These are phyloP conservation scores for Mechanitis mazaeus DNA, from an alignment of 2,888 invertebrate genomes.

Conservation along the genomic window DNA sequence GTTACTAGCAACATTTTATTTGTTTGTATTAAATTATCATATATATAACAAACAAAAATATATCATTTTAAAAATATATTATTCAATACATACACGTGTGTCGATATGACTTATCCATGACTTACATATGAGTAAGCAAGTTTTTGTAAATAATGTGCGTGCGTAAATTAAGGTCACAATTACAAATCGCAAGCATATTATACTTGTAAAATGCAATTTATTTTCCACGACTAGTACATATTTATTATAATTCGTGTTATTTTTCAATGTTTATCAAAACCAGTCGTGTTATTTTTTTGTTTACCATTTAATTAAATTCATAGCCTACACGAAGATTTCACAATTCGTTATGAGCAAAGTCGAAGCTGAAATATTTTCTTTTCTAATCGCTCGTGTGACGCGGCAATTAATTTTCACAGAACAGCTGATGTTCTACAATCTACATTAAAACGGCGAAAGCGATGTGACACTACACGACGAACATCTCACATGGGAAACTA, in stretches of 20 bases:
- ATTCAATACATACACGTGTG: constrained; percentile 30
- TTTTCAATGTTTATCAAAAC: too few relatives aligned
- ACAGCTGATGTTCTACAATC: constrained; percentile 67
- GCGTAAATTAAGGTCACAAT: constrained; percentile 27
- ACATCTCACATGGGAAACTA: constrained; percentile 30
- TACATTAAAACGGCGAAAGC: constrained; percentile 64
- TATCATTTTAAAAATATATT: constrained; percentile 17
- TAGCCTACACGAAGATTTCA: constrained; percentile 13
- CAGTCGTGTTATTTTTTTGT: too few relatives aligned
- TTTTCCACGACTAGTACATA: neutral
- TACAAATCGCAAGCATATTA: constrained; percentile 15
- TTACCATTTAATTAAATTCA: constrained; percentile 6
- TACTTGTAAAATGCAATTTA: constrained; percentile 11
- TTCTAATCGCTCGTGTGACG: constrained; percentile 50
- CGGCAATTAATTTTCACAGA: constrained; percentile 52
- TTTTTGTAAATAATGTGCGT: constrained; percentile 29
- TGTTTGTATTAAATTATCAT: neutral
- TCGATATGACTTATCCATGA: constrained; percentile 26
- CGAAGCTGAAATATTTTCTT: constrained; percentile 27
- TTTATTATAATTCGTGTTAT: neutral
- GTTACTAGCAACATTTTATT: neutral
- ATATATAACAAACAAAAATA: too few relatives aligned
- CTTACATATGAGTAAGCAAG: constrained; percentile 31
- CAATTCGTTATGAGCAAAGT: constrained; percentile 4
- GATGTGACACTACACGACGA: constrained; percentile 39